Evolutionary conservation across 92 coral and sea anemone genomes (phyloP).

Genomic region (Bergia sp.): DNA sequence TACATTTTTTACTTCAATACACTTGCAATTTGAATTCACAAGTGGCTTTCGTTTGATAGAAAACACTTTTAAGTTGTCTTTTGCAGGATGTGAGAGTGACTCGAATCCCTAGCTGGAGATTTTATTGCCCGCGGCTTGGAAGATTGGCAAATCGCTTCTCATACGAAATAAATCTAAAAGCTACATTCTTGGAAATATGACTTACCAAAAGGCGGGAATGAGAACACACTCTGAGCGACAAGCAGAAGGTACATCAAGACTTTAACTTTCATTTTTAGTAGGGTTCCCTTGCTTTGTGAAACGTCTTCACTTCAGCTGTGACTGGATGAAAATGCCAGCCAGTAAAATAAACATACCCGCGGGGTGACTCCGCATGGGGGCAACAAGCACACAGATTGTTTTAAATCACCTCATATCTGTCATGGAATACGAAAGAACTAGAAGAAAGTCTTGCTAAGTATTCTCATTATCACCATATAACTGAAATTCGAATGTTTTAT

Average conservation of each 20-base stretch:
- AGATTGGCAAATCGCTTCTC: background rate
- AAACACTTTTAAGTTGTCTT: background rate
- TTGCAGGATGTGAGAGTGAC: background rate
- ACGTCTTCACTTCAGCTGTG: conserved; percentile 15
- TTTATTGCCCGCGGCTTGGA: background rate
- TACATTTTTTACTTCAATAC: too few relatives aligned
- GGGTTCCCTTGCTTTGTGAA: conserved; percentile 18
- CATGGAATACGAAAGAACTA: conserved; percentile 24
- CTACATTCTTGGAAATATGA: background rate
- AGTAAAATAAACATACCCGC: conserved; percentile 16
- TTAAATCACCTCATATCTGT: background rate
- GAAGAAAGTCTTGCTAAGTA: background rate
- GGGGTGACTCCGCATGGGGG: conserved; percentile 12
- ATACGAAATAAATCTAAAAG: background rate
- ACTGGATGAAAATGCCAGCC: background rate
- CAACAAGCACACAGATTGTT: background rate
- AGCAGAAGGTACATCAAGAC: conserved; percentile 13
- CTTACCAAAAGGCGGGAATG: conserved; percentile 8
- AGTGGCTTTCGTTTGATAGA: background rate
- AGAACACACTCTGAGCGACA: conserved; percentile 13
- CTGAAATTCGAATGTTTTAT: background rate
- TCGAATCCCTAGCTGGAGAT: background rate
- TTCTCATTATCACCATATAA: conserved; percentile 4
- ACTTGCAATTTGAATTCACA: background rate
- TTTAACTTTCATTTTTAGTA: conserved; percentile 26